Conservation (phyloP, 2,797 vertebrate genomes). For the Delichon dasypus region DNA sequence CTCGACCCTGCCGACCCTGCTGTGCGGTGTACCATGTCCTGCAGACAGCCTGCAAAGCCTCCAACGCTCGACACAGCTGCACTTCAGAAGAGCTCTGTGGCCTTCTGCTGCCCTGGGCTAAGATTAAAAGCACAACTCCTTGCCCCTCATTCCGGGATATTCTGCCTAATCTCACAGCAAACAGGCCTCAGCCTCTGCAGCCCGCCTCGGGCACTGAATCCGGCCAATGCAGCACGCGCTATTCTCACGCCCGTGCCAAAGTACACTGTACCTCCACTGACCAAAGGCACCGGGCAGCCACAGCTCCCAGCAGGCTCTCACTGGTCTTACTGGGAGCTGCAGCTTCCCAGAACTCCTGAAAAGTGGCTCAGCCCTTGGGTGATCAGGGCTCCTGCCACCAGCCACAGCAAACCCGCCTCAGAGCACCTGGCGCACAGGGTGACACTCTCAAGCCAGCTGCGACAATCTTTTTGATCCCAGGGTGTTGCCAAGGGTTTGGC, state of each 20-base stretch:
- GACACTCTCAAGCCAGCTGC: neutral
- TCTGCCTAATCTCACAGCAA: neutral
- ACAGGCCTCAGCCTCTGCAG: neutral
- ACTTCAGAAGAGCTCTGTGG: neutral
- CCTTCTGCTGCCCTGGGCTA: neutral
- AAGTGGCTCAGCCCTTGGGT: neutral
- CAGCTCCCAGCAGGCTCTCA: neutral
- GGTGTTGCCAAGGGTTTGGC: constrained; percentile 16
- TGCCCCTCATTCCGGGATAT: neutral
- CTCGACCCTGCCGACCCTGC: neutral
- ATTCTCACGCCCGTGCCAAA: neutral
- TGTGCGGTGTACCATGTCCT: neutral
- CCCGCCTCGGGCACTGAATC: neutral
- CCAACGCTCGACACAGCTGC: neutral
- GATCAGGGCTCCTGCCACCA: neutral
- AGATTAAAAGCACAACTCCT: neutral
- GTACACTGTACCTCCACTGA: neutral
- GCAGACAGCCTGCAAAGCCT: neutral
- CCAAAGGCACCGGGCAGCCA: neutral
- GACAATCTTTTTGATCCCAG: neutral
- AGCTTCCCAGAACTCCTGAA: neutral
- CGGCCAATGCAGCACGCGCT: neutral
- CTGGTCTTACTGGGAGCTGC: neutral
- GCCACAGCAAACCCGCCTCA: neutral
- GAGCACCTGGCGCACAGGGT: neutral